These are phyloP conservation scores for Crotalus horridus DNA, from an alignment of 2,113 vertebrate species.

Conservation along the genomic window DNA sequence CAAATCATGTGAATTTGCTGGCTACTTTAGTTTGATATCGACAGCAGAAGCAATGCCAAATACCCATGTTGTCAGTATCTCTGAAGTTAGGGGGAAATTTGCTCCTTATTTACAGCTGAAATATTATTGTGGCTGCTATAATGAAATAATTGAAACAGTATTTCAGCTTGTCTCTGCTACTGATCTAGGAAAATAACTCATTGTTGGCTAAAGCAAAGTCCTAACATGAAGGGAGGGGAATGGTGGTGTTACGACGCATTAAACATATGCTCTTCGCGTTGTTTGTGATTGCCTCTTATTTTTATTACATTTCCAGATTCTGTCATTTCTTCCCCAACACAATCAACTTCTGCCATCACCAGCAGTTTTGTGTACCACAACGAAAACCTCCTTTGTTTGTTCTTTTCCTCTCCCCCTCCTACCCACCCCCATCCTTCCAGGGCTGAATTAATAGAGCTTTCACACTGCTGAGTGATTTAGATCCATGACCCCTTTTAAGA, in stretches of 20 bases:
- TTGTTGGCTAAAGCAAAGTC: conserved; percentile 43
- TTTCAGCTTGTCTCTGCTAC: conserved; percentile 46
- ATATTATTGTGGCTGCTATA: conserved; percentile 45
- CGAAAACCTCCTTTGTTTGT: background rate
- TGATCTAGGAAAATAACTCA: conserved; percentile 51
- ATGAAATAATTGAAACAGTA: conserved; percentile 59
- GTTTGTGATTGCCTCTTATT: conserved; percentile 49
- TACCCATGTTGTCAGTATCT: conserved; percentile 47
- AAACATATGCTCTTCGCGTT: conserved; percentile 55
- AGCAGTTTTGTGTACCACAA: conserved; percentile 40
- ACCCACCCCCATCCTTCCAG: conserved; percentile 9
- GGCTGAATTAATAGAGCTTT: conserved; percentile 50
- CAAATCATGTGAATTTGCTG: background rate
- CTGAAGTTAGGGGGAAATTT: conserved; percentile 19
- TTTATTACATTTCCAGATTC: conserved; percentile 50
- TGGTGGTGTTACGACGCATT: conserved; percentile 36
- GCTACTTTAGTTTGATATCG: background rate
- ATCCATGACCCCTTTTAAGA: conserved; percentile 32
- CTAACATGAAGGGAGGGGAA: conserved; percentile 13
- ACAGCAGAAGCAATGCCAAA: background rate
- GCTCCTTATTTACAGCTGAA: conserved; percentile 51
- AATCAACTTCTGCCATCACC: conserved; percentile 45
- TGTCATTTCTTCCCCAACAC: conserved; percentile 40
- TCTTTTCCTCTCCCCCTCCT: background rate
- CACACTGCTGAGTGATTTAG: conserved; percentile 18